A percentile compares a stretch with the other conserved stretches of the same genome.
These are phyloP conservation scores for Panurus biarmicus DNA, from an alignment of 2,113 vertebrate species.

Conservation along the genomic window DNA sequence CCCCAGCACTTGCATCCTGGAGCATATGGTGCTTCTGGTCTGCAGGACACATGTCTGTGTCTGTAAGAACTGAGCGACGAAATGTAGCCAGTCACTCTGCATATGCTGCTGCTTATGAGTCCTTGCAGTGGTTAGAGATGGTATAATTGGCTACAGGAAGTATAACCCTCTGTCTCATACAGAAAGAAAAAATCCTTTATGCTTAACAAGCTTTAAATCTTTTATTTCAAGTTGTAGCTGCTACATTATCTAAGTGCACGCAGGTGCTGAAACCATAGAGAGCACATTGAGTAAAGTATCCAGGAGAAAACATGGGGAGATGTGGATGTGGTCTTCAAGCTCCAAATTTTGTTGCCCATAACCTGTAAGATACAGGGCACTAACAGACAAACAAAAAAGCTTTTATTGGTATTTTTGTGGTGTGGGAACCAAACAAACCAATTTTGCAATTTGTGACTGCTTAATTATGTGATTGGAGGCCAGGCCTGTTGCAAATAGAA, in stretches of 20 bases:
- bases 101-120: neutral
- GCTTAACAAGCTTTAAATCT: neutral
- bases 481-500: neutral
- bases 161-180: neutral
- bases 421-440: neutral
- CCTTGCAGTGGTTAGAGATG: neutral
- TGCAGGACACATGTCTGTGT: neutral
- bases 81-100: neutral
- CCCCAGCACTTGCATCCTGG: neutral
- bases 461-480: constrained; percentile 3
- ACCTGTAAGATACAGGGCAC: neutral
- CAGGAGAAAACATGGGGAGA: neutral
- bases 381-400: neutral
- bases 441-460: constrained; percentile 22
- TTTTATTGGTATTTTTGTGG: neutral
- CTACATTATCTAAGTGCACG: neutral
- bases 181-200: neutral
- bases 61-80: neutral
- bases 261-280: neutral
- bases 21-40: constrained; percentile 30
- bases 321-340: neutral
- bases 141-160: neutral
- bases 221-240: neutral
- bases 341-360: neutral
- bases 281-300: neutral